phyloP scores from a whole-genome alignment of 1,140 invertebrate species.

The Cataglyphis hispanica region DNA sequence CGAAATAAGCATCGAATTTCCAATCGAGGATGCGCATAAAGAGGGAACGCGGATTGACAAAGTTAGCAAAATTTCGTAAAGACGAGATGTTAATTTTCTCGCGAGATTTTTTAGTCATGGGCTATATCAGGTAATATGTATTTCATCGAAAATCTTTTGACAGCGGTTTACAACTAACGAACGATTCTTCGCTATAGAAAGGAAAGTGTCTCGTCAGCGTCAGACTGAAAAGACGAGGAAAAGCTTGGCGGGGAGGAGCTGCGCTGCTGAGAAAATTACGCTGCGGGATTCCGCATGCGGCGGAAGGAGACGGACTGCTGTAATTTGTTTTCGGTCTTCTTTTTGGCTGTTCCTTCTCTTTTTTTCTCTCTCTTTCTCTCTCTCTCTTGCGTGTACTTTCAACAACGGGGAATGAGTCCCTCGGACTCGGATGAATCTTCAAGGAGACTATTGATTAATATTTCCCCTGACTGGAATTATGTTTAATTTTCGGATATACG shows the following conservation, averaged over 20 bases:
- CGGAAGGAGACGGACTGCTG: constrained; percentile 61
- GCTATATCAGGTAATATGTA: constrained; percentile 60
- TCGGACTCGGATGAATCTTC: constrained; percentile 44
- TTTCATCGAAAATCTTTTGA: constrained; percentile 69
- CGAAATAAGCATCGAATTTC: constrained; percentile 37
- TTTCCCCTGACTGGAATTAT: constrained; percentile 25
- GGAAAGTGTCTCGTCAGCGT: constrained; percentile 80
- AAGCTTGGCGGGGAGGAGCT: constrained; percentile 72
- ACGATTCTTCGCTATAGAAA: constrained; percentile 81
- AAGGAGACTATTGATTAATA: constrained; percentile 57
- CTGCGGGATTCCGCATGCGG: constrained; percentile 32
- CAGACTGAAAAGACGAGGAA: constrained; percentile 74
- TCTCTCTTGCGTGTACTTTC: constrained; percentile 38
- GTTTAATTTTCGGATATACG: constrained; percentile 41
- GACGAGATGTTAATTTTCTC: constrained; percentile 44
- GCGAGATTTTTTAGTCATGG: constrained; percentile 29
- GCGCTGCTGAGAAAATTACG: constrained; percentile 77
- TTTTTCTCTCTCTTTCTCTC: constrained; percentile 44
- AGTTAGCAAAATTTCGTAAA: constrained; percentile 44
- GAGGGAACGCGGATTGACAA: neutral
- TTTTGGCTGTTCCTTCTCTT: constrained; percentile 50
- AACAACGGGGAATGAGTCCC: constrained; percentile 4
- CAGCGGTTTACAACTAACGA: constrained; percentile 75
- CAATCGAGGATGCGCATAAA: neutral
- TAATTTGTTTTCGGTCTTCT: constrained; percentile 81